Base-by-base conservation (phyloP, 2,888 invertebrate species). In the Lycia hirtaria region DNA sequence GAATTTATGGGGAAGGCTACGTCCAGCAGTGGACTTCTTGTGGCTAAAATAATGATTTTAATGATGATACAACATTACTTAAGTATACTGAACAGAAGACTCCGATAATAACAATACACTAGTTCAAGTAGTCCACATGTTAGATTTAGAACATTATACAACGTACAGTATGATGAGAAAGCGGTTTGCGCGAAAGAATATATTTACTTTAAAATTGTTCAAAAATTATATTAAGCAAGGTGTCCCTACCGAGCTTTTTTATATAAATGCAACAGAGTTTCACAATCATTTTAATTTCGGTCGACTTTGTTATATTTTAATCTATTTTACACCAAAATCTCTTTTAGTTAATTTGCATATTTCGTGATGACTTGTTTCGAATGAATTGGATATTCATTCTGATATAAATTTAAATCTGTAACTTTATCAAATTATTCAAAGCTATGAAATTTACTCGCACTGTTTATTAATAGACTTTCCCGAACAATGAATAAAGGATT, bases 231-330 rank as follows among this genome's bases (percentile, higher is more conserved):
- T n/a, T n/a, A n/a, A n/a, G n/a, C n/a, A n/a, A n/a, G n/a, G n/a
- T n/a, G n/a, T n/a, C n/a, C n/a, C 12, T 33, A 15, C 33, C 1
- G 17, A 33, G 33, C 9, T 9, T 3, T 40, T n/a, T 15, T 15
- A 10, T 17, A 40, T 4, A n/a, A 17, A 38, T 37, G 22, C 26
- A 19, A 19, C n/a, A 48, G 14, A 49, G 19, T 33, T 76, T 80
- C 41, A 26, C 9, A 76, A 79, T 75, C 69, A 72, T 71, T 72
- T 72, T 65, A 68, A 70, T 72, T 76, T 75, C 70, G 67, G 64
- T 63, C 67, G 64, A 71, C 48, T 62, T 62, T 47, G 45, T 47
- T 65, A 69, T 59, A 40, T 72, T 74, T 66, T 65, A 72, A 70
- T 72, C 71, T 72, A 71, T 71, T 76, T 67, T 62, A 26, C 55